Conservation (phyloP, 2,888 invertebrate species). For the Notocelia uddmanniana region DNA sequence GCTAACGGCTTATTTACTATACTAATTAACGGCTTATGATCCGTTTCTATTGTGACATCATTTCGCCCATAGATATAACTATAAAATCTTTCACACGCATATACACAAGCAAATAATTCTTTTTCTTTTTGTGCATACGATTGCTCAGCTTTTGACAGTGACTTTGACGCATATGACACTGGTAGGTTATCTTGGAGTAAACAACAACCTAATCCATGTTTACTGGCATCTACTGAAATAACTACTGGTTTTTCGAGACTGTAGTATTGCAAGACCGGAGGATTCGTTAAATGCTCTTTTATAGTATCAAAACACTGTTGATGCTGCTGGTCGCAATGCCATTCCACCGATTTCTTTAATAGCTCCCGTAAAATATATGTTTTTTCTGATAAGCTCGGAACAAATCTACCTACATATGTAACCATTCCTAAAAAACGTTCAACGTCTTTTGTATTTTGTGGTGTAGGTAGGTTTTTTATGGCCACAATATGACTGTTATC, state of each 20-base stretch:
- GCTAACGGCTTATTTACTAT: background rate
- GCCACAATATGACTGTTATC: conserved; percentile 40
- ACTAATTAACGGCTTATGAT: conserved; percentile 1
- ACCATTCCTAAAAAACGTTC: too few species aligned
- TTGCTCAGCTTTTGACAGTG: background rate
- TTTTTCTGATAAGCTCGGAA: conserved; percentile 28
- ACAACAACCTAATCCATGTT: background rate
- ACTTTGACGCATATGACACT: background rate
- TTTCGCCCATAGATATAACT: background rate
- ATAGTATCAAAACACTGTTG: conserved; percentile 7
- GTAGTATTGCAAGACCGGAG: conserved; percentile 9
- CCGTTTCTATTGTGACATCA: background rate
- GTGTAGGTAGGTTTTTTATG: conserved; percentile 46
- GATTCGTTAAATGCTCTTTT: background rate
- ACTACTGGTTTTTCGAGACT: conserved; percentile 6
- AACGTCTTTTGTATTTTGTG: conserved; percentile 45
- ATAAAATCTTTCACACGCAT: background rate
- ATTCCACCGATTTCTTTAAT: conserved; percentile 12
- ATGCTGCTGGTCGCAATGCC: conserved; percentile 15
- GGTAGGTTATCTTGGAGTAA: background rate
- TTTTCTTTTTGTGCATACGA: background rate
- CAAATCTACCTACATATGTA: conserved; percentile 48
- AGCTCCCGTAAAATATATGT: conserved; percentile 9
- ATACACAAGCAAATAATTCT: background rate
- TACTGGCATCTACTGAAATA: background rate